Percentiles rank a stretch among this genome's conserved stretches.
These are phyloP conservation scores for Cotesia glomerata DNA, from an alignment of 1,140 invertebrate species.

Conservation along the genomic window DNA sequence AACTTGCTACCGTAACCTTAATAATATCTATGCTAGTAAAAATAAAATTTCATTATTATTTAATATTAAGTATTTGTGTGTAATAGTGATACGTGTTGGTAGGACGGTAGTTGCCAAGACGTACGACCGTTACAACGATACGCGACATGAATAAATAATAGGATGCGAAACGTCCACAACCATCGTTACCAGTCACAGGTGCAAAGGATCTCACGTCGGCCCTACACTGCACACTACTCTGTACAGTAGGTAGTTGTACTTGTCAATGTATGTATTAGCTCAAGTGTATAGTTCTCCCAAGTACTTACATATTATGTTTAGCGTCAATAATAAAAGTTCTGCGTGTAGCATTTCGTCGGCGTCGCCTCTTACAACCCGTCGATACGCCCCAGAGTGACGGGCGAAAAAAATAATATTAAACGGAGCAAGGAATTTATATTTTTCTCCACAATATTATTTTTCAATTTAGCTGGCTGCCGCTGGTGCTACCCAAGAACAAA, in stretches of 20 bases:
- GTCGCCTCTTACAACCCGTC: too few relatives aligned
- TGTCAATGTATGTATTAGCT: neutral
- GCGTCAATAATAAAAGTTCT: neutral
- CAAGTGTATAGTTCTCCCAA: conserved; percentile 3
- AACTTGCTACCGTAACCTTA: too few relatives aligned
- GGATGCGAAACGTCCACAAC: neutral
- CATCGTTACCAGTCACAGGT: conserved; percentile 14
- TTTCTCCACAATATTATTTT: neutral
- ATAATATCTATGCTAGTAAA: too few relatives aligned
- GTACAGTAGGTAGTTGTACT: neutral
- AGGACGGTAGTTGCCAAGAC: neutral
- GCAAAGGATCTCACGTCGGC: conserved; percentile 22
- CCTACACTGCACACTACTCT: neutral
- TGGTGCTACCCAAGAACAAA: too few relatives aligned
- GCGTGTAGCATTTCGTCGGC: neutral
- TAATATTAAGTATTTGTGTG: neutral
- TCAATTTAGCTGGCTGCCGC: neutral
- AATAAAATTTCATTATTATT: too few relatives aligned
- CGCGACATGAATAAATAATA: conserved; percentile 28
- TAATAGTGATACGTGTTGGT: neutral
- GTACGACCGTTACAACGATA: conserved; percentile 11
- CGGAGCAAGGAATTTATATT: too few relatives aligned
- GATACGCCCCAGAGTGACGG: too few relatives aligned
- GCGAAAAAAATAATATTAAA: too few relatives aligned
- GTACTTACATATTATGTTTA: conserved; percentile 6